These are phyloP conservation scores for Actinia equina DNA, from an alignment of 64 coral and sea anemone genomes.

Conservation along the genomic window DNA sequence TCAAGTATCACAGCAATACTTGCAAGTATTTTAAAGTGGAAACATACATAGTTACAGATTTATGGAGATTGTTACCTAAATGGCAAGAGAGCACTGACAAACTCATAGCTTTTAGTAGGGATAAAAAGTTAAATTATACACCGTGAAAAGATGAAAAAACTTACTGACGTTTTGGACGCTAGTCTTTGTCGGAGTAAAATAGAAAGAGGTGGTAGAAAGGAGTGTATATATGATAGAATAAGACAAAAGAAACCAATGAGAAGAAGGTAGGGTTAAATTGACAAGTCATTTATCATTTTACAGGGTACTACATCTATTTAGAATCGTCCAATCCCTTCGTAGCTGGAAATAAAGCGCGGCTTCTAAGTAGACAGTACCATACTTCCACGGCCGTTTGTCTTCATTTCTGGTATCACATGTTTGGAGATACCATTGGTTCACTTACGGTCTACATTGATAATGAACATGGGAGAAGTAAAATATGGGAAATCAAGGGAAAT, in stretches of 20 bases:
- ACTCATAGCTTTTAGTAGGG: no score
- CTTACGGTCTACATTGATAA: constrained; percentile 7
- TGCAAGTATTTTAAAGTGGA: no score
- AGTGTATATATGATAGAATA: no score
- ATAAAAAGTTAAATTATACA: neutral
- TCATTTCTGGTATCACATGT: constrained; percentile 60
- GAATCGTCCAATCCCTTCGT: constrained; percentile 22
- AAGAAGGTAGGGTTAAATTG: neutral
- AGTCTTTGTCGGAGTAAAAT: no score
- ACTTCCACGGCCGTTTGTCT: constrained; percentile 22
- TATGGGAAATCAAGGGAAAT: constrained; percentile 53
- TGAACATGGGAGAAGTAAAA: neutral
- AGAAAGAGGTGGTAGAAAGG: no score
- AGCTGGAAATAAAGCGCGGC: constrained; percentile 14
- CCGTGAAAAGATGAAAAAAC: no score
- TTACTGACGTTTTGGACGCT: no score
- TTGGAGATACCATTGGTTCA: constrained; percentile 29
- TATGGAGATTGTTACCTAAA: no score
- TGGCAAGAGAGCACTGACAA: no score
- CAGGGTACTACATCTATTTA: constrained; percentile 55
- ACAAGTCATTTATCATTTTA: neutral
- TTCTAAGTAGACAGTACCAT: constrained; percentile 39
- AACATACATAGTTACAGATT: no score
- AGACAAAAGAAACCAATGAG: no score
- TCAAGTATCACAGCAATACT: no score